A percentile compares a stretch with the other conserved stretches of the same genome.
phyloP scores from a whole-genome alignment of 2,888 invertebrate genomes.

The Orgyia antiqua region DNA sequence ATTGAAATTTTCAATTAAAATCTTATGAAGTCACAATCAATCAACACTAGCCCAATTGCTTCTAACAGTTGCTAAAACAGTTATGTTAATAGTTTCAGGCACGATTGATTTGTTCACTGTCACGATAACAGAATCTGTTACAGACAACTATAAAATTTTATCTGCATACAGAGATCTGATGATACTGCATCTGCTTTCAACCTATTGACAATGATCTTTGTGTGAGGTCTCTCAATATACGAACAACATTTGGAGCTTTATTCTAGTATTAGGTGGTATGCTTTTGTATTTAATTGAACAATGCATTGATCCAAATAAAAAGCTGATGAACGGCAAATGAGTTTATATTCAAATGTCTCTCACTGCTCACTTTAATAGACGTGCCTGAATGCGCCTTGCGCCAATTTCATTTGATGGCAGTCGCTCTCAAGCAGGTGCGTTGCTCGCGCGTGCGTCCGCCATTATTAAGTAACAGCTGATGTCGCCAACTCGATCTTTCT shows the following conservation, averaged over 20 bases:
- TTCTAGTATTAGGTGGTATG: neutral
- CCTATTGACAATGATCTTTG: no score
- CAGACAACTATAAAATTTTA: no score
- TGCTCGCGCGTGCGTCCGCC: conserved; percentile 63
- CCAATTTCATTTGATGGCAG: conserved; percentile 67
- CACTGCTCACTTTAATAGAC: conserved; percentile 43
- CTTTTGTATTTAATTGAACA: conserved; percentile 9
- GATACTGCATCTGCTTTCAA: no score
- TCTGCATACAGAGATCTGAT: no score
- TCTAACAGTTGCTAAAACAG: conserved; percentile 17
- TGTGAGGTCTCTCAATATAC: no score
- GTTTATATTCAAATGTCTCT: conserved; percentile 38
- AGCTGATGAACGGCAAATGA: conserved; percentile 26
- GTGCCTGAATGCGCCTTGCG: conserved; percentile 57
- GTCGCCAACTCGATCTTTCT: conserved; percentile 55
- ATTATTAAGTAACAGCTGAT: conserved; percentile 57
- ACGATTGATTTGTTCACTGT: conserved; percentile 9
- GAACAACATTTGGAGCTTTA: no score
- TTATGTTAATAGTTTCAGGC: conserved; percentile 19
- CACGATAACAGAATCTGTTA: no score
- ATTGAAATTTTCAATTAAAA: no score
- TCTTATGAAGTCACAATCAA: conserved; percentile 15
- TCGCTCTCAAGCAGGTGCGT: conserved; percentile 72
- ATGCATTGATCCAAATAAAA: conserved; percentile 21
- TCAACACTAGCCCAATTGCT: conserved; percentile 28